Evolutionary conservation across 1,140 invertebrate genomes (phyloP).

Genomic region (Drosophila trapezifrons): DNA sequence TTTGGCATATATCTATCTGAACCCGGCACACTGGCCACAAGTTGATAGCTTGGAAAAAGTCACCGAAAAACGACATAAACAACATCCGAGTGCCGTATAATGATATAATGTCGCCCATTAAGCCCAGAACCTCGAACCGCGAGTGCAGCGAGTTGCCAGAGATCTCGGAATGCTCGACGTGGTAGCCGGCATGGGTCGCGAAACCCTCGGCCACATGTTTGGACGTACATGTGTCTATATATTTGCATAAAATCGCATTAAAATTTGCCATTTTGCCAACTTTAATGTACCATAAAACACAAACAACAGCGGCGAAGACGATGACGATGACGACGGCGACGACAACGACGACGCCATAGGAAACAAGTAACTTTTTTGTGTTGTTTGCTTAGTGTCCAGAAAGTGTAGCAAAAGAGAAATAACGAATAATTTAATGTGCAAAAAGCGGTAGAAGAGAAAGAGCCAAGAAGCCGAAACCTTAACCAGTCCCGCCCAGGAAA

Average conservation of each 20-base stretch:
- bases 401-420: conserved; percentile 62
- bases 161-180: conserved; percentile 12
- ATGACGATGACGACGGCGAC: conserved; percentile 24
- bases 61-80: conserved; percentile 21
- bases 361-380: conserved; percentile 62
- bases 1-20: too few species aligned
- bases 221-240: conserved; percentile 29
- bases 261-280: conserved; percentile 80
- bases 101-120: conserved; percentile 25
- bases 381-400: conserved; percentile 46
- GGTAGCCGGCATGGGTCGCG: conserved; percentile 10
- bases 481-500: conserved; percentile 50
- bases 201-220: conserved; percentile 11
- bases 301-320: conserved; percentile 37
- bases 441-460: conserved; percentile 27
- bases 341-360: conserved; percentile 39
- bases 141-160: conserved; percentile 15
- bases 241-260: conserved; percentile 81
- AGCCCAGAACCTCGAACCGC: conserved; percentile 19
- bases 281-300: conserved; percentile 80
- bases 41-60: conserved; percentile 4
- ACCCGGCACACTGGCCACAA: background rate
- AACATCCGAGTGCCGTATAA: conserved; percentile 29
- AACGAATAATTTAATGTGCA: conserved; percentile 62
- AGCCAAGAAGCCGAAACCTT: conserved; percentile 26